Evolutionary conservation across 1,140 invertebrate genomes (phyloP).

Genomic region (Tetranychus urticae): DNA sequence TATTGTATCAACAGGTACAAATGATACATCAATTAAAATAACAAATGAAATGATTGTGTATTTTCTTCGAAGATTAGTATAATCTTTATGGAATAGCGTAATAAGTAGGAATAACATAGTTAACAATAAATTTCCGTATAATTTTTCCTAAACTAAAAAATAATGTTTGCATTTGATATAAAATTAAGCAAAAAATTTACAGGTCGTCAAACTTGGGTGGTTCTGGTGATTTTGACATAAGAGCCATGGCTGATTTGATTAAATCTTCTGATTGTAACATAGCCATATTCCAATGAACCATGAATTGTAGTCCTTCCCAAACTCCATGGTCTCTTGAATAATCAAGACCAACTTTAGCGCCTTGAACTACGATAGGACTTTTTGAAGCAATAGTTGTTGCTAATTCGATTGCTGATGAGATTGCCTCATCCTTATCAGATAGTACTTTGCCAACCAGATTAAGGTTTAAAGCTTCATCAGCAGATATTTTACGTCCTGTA

Average conservation of each 20-base stretch:
- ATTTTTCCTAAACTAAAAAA: no score
- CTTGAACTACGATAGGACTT: conserved; percentile 81
- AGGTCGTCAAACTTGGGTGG: neutral
- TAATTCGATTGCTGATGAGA: conserved; percentile 40
- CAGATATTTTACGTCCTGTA: conserved; percentile 53
- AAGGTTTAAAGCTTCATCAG: conserved; percentile 50
- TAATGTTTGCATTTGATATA: no score
- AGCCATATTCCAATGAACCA: conserved; percentile 39
- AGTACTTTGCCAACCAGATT: conserved; percentile 53
- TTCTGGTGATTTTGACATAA: neutral
- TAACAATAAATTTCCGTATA: no score
- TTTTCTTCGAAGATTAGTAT: no score
- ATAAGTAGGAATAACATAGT: no score
- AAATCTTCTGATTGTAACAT: neutral
- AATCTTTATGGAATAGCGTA: no score
- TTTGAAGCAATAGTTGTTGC: conserved; percentile 59
- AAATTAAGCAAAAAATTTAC: neutral
- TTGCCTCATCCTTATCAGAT: conserved; percentile 40
- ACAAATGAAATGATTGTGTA: no score
- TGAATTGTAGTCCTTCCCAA: conserved; percentile 57
- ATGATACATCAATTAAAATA: no score
- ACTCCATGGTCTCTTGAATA: conserved; percentile 69
- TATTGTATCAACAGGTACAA: no score
- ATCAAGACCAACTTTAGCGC: conserved; percentile 53
- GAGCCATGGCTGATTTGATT: neutral